These are phyloP conservation scores for Cotesia glomerata DNA, from an alignment of 1,140 invertebrate genomes.

Conservation along the genomic window DNA sequence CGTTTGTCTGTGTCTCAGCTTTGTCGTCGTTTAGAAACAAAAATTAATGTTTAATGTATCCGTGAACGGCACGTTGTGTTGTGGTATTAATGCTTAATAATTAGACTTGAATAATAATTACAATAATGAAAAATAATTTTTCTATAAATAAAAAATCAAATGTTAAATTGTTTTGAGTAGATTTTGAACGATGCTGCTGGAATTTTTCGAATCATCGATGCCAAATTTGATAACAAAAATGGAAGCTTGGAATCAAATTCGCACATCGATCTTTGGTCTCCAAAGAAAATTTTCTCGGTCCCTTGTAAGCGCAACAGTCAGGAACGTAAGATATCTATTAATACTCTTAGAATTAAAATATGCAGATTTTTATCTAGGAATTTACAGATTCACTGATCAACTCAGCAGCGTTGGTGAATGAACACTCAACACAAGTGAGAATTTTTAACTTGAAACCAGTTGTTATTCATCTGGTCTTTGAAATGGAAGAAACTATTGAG, in stretches of 20 bases:
- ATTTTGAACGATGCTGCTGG: slow-evolving; percentile 49
- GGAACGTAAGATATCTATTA: slow-evolving; percentile 37
- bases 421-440: slow-evolving; percentile 33
- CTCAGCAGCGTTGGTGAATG: neutral
- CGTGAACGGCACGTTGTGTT: neutral
- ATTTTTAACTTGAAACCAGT: slow-evolving; percentile 50
- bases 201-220: slow-evolving; percentile 47
- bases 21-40: slow-evolving; percentile 17
- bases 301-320: slow-evolving; percentile 43
- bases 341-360: neutral
- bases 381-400: slow-evolving; percentile 20
- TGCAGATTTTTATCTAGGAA: neutral
- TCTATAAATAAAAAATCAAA: slow-evolving; percentile 10
- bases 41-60: neutral
- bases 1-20: slow-evolving; percentile 13
- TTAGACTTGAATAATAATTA: neutral
- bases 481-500: slow-evolving; percentile 54
- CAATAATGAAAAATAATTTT: neutral
- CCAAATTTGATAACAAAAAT: slow-evolving; percentile 41
- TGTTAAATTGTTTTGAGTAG: slow-evolving; percentile 29
- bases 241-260: slow-evolving; percentile 44
- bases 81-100: slow-evolving; percentile 14
- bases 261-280: slow-evolving; percentile 75
- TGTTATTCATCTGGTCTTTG: slow-evolving; percentile 45
- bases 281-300: slow-evolving; percentile 67